These are phyloP conservation scores for Drosophila anomalata DNA, from an alignment of 2,888 invertebrate species.

Conservation along the genomic window DNA sequence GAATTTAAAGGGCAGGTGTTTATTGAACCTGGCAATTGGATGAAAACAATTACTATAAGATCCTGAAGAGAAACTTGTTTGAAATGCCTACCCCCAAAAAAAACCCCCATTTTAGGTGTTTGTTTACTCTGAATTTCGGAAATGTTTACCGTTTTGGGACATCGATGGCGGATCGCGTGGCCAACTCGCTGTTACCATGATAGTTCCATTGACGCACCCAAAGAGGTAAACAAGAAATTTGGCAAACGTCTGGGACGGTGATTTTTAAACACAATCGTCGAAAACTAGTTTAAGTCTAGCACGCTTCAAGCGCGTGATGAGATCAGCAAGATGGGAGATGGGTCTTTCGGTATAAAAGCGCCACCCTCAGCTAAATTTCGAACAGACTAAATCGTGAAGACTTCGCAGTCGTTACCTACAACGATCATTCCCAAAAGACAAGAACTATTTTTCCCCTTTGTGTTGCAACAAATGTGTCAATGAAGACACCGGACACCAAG, in stretches of 20 bases:
- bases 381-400: conserved; percentile 51
- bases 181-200: conserved; percentile 6
- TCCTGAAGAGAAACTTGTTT: conserved; percentile 10
- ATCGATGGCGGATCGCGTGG: conserved; percentile 23
- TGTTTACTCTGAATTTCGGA: conserved; percentile 4
- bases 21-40: conserved; percentile 4
- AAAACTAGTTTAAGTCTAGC: conserved; percentile 54
- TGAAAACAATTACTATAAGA: background rate
- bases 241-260: conserved; percentile 22
- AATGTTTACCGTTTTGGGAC: conserved; percentile 24
- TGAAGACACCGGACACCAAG: conserved; percentile 83
- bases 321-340: conserved; percentile 6
- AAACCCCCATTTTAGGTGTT: conserved; percentile 9
- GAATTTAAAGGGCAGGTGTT: conserved; percentile 15
- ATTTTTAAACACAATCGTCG: conserved; percentile 29
- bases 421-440: background rate
- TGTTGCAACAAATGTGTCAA: conserved; percentile 80
- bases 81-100: background rate
- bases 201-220: conserved; percentile 28
- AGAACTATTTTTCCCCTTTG: conserved; percentile 37
- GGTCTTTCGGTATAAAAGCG: conserved; percentile 58
- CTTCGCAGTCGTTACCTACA: conserved; percentile 27
- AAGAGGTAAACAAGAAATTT: conserved; percentile 35
- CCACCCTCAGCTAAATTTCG: conserved; percentile 2
- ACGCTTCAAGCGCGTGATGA: conserved; percentile 59